Evolutionary conservation across 2,797 vertebrate species (phyloP), one percentile per base, ranked within the genome.

Genomic region (Anniella stebbinsi): DNA sequence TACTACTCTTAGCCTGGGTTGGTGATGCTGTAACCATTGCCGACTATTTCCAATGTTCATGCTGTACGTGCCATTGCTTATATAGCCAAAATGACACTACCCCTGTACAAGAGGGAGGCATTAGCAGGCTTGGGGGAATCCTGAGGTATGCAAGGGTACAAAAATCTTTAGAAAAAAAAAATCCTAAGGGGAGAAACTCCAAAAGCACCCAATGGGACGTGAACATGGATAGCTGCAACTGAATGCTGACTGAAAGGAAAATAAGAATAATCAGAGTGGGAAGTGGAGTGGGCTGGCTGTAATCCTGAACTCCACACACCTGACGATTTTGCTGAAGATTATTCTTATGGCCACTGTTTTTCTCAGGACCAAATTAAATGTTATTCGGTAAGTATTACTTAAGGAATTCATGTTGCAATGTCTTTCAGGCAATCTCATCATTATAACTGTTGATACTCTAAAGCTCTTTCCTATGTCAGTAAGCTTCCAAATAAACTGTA

Each of bases 401-500:
- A 89, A 30, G 33, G 17, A 67, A 70, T 41, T 57, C 11, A 0
- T 18, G 1, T 5, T 78, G 25, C 15, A 66, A 84, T 3, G 57
- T n/a, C 3, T 69, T 48, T 2, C 48, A 84, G 21, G 30, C 21
- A 91, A 48, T 75, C 57, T 2, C 45, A 12, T 5, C 87, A 76
- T 48, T 83, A 83, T 17, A 63, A 30, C 0, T 25, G 2, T 21
- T 1, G 0, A 36, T 45, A 87, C n/a, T n/a, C 1, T 85, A n/a
- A 85, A 30, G 18, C 0, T 0, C 28, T 3, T 0, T 13, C 13
- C 48, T 30, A 23, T 8, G 28, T 33, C 2, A 1, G 17, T 81
- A 45, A 41, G 0, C 8, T 10, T 0, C 0, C 25, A 90, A 54
- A 81, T 48, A 78, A 88, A 81, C 36, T 15, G 13, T 17, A 3